These are phyloP conservation scores for Pogoniulus pusillus DNA, from an alignment of 2,797 vertebrate species.

Conservation along the genomic window DNA sequence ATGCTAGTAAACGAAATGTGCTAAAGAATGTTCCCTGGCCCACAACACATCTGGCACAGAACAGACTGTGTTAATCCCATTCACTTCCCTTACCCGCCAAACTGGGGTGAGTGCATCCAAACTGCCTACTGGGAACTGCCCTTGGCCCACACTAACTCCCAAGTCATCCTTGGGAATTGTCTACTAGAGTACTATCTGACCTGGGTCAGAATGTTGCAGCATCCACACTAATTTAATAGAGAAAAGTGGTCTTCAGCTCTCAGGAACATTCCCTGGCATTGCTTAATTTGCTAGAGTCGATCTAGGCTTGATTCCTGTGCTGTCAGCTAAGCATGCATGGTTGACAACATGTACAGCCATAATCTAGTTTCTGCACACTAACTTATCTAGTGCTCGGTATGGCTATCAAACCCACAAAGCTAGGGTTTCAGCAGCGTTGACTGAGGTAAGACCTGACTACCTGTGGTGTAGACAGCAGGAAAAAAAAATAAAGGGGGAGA, in stretches of 20 bases:
- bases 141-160: not conserved
- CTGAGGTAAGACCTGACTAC: not conserved
- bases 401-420: not conserved
- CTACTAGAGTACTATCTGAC: conserved; percentile 16
- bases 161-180: not conserved
- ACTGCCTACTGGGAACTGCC: conserved; percentile 38
- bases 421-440: not conserved
- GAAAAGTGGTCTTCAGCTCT: conserved; percentile 15
- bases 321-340: not conserved
- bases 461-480: not conserved
- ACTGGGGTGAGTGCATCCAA: not conserved
- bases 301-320: not conserved
- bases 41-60: conserved; percentile 21
- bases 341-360: not conserved
- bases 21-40: conserved; percentile 47
- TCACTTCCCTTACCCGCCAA: not conserved
- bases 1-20: conserved; percentile 30
- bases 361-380: not conserved
- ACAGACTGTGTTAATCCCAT: not conserved
- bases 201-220: not conserved
- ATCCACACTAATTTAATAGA: not conserved
- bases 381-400: not conserved
- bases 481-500: fast-evolving
- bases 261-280: conserved; percentile 17
- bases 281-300: not conserved